phyloP scores from a whole-genome alignment of 1,140 invertebrate species.

The Schmidtea mediterranea region DNA sequence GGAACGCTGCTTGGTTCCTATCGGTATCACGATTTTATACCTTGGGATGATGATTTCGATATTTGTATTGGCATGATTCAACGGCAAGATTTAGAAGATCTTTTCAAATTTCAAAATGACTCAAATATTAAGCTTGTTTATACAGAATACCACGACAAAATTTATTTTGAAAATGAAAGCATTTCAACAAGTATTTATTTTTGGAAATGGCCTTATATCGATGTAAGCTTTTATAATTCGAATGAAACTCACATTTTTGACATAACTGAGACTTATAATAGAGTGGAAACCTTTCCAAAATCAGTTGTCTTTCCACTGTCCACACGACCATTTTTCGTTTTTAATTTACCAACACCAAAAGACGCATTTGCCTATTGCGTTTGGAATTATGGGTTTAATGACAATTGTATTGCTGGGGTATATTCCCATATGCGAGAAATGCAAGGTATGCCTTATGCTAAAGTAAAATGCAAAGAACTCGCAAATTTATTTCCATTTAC shows the following conservation, averaged over 20 bases:
- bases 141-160: too few species aligned
- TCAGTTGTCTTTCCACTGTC: background rate
- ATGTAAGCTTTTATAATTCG: conserved; percentile 10
- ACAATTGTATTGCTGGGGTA: background rate
- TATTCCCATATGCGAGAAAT: conserved; percentile 1
- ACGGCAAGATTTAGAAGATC: too few species aligned
- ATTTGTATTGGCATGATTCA: conserved; percentile 3
- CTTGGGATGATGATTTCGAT: conserved; percentile 20
- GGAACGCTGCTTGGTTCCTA: conserved; percentile 14
- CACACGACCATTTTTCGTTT: background rate
- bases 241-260: conserved; percentile 11
- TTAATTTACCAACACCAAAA: conserved; percentile 3
- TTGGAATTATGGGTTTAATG: background rate
- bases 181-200: background rate
- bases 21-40: conserved; percentile 14
- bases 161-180: background rate
- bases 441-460: too few species aligned
- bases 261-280: background rate
- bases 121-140: too few species aligned
- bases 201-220: conserved; percentile 12
- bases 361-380: background rate
- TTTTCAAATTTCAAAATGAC: too few species aligned
- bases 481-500: too few species aligned
- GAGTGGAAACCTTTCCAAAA: too few species aligned
- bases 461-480: too few species aligned